These are phyloP conservation scores for Talpa occidentalis DNA, from an alignment of 2,113 vertebrate genomes.

Conservation along the genomic window DNA sequence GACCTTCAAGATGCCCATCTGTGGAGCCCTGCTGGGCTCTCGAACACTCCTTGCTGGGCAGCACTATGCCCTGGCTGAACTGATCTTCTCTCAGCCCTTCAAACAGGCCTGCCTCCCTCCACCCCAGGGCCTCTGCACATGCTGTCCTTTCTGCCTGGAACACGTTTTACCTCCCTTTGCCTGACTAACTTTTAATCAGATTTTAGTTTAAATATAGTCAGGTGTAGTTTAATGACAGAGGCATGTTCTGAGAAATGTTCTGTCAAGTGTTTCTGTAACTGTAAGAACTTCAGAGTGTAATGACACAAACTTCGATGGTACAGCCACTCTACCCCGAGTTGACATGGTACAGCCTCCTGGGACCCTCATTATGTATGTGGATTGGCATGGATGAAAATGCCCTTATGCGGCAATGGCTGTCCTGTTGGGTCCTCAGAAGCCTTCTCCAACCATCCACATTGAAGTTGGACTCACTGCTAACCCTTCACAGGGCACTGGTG, in stretches of 20 bases:
- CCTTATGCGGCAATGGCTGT: no score
- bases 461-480: rapidly evolving
- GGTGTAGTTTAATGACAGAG: no score
- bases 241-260: no score
- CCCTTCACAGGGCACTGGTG: not conserved
- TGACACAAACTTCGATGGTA: no score
- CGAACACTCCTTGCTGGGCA: rapidly evolving
- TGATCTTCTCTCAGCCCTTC: not conserved
- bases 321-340: no score
- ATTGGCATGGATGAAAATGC: no score
- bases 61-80: not conserved
- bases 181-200: not conserved
- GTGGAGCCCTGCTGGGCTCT: not conserved
- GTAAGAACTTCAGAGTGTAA: no score
- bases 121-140: not conserved
- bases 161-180: not conserved
- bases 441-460: rapidly evolving
- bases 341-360: no score
- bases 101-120: not conserved
- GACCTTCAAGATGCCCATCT: not conserved
- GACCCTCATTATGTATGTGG: no score
- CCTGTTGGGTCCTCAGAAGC: not conserved
- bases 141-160: not conserved
- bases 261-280: no score
- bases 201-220: not conserved